Evolutionary conservation across 2,797 vertebrate species (phyloP).

Genomic region (Okamejei kenojei): DNA sequence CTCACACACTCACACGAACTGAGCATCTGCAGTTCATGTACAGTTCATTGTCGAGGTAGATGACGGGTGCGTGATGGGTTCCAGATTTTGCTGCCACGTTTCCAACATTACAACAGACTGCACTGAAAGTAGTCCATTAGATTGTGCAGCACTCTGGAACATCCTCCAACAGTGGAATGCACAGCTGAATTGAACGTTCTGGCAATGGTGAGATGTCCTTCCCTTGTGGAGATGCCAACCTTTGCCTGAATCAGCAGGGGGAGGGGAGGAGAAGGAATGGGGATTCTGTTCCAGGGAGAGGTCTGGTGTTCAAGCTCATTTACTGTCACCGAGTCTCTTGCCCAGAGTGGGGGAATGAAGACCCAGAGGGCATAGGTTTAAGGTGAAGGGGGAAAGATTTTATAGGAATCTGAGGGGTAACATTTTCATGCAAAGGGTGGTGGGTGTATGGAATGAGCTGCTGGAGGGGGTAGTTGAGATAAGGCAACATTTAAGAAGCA

Average conservation of each 20-base stretch:
- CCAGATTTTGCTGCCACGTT: not conserved
- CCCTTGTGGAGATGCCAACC: not conserved
- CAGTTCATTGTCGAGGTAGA: not conserved
- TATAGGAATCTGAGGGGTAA: no score
- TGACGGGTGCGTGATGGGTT: not conserved
- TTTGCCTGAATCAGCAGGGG: not conserved
- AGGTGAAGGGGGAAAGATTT: no score
- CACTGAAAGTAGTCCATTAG: not conserved
- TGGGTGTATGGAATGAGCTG: no score
- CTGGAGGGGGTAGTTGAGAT: no score
- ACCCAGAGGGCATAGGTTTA: no score
- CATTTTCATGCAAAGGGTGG: no score
- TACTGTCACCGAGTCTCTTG: no score
- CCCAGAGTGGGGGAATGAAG: no score
- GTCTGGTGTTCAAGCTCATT: not conserved
- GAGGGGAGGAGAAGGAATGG: not conserved
- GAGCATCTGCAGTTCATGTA: not conserved
- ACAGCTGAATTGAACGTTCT: not conserved
- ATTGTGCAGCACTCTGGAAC: not conserved
- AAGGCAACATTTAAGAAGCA: no score
- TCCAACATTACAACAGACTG: not conserved
- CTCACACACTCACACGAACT: not conserved
- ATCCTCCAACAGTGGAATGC: not conserved
- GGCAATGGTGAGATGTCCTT: not conserved
- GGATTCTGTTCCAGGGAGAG: not conserved